Evolutionary conservation across 2,113 vertebrate species (phyloP), one percentile per base, ranked within the genome.

Genomic region (Grammomys surdaster): DNA sequence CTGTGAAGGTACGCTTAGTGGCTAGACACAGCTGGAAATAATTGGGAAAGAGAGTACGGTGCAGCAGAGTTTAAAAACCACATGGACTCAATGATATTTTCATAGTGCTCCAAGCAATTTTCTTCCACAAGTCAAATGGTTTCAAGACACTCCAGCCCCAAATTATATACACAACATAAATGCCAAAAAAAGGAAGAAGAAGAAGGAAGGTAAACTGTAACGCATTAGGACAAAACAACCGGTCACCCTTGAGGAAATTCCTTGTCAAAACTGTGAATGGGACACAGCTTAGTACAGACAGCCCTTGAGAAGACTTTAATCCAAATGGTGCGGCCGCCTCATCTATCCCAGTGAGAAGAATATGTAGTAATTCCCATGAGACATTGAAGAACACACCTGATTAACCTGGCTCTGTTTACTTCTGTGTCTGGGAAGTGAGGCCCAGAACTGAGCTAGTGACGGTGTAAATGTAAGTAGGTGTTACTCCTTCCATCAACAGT

Each of bases 1-100:
- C 80, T 93, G 98, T 97, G 98, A 98, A 99, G 98, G 98, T 98
- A 97, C 93, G 87, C 98, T 98, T 98, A 99, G 99, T 97, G 97
- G 98, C 99, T 98, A 97, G 98, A 98, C 98, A 98, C 99, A 99
- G 99, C 99, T 99, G 99, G 99, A 99, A 99, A 98, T 99, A 98
- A 99, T 99, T 99, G 98, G 97, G 98, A 98, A 98, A 98, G 98
- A 97, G 97, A 98, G 98, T 97, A 98, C 98, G 98, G 98, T 97
- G 97, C 96, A 98, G 99, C 99, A 98, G 98, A 98, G 98, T 99
- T 99, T 98, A 97, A 98, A 99, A 99, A 99, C 99, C 99, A 99
- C 99, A 99, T 98, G 98, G 98, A 98, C 98, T 99, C 98, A 98
- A 97, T 92, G 98, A 98, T 99, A 99, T 99, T 99, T 99, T 99